Evolutionary conservation across 2,888 invertebrate genomes (phyloP).

Genomic region (Leucozona laternaria): DNA sequence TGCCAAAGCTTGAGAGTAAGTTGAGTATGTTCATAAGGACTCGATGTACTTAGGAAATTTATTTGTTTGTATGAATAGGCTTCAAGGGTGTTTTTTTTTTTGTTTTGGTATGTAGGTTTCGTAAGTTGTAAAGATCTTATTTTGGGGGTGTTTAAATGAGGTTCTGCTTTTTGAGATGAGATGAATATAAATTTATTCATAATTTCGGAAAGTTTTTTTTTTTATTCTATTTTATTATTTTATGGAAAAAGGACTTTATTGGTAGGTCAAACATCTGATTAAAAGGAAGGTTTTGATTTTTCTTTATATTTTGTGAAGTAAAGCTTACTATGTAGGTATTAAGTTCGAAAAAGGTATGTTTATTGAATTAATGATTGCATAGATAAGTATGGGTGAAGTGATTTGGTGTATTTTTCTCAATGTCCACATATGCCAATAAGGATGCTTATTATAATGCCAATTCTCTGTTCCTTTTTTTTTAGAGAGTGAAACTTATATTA

Average conservation of each 20-base stretch:
- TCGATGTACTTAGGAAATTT: slow-evolving; percentile 44
- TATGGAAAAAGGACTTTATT: slow-evolving; percentile 18
- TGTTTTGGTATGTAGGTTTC: not conserved
- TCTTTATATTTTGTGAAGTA: not conserved
- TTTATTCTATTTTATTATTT: not conserved
- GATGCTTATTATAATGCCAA: not conserved
- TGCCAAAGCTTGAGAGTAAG: slow-evolving; percentile 19
- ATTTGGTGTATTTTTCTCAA: not conserved
- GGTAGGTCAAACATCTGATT: slow-evolving; percentile 14
- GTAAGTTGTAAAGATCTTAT: slow-evolving; percentile 3
- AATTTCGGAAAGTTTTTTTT: slow-evolving; percentile 24
- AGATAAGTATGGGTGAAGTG: not conserved
- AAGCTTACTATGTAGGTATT: not conserved
- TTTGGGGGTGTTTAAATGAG: slow-evolving; percentile 15
- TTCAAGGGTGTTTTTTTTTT: slow-evolving; percentile 12
- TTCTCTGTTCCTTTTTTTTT: not conserved
- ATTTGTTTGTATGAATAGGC: slow-evolving; percentile 37
- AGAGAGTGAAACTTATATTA: not conserved
- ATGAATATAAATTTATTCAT: slow-evolving; percentile 61
- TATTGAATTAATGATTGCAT: not conserved
- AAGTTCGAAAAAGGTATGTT: too few species aligned
- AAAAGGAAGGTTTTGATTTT: not conserved
- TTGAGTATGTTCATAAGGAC: slow-evolving; percentile 58
- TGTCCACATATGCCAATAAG: slow-evolving; percentile 4
- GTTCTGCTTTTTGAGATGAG: slow-evolving; percentile 10